Evolutionary conservation across 2,797 vertebrate species (phyloP).

Genomic region (Hippoglossus hippoglossus): DNA sequence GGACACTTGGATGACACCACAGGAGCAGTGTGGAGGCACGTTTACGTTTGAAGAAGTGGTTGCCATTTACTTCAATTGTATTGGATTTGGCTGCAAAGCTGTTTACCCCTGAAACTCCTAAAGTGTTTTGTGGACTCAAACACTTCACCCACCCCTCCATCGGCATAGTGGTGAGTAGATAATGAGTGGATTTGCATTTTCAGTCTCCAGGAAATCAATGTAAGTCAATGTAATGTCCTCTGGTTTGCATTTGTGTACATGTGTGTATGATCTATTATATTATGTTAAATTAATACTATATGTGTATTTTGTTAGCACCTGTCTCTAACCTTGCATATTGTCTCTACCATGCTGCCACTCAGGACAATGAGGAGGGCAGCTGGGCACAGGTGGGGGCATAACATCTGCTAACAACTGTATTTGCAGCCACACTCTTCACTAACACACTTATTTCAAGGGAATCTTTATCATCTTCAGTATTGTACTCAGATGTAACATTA

Average conservation of each 20-base stretch:
- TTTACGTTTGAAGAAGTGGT: background rate
- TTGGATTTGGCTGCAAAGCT: too few relatives aligned
- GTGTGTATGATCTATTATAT: background rate
- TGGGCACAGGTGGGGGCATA: constrained; percentile 95
- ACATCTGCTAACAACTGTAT: constrained; percentile 23
- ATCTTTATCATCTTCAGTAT: background rate
- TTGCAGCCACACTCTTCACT: background rate
- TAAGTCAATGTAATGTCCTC: constrained; percentile 5
- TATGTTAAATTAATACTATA: background rate
- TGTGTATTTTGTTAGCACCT: constrained; percentile 9
- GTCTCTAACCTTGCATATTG: constrained; percentile 77
- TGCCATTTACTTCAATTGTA: background rate
- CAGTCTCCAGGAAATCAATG: too few relatives aligned
- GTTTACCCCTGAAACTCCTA: too few relatives aligned
- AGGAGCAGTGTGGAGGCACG: too few relatives aligned
- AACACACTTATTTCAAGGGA: background rate
- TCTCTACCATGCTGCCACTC: constrained; percentile 83
- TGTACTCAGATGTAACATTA: background rate
- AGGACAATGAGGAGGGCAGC: constrained; percentile 98
- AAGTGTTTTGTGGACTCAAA: too few relatives aligned
- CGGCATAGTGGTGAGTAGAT: background rate
- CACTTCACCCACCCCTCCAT: too few relatives aligned
- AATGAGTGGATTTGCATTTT: background rate
- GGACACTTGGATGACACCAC: too few relatives aligned
- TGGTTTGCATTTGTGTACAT: constrained; percentile 12